These are phyloP conservation scores for Andrena trimmerana DNA, from an alignment of 2,888 invertebrate species.

Conservation along the genomic window DNA sequence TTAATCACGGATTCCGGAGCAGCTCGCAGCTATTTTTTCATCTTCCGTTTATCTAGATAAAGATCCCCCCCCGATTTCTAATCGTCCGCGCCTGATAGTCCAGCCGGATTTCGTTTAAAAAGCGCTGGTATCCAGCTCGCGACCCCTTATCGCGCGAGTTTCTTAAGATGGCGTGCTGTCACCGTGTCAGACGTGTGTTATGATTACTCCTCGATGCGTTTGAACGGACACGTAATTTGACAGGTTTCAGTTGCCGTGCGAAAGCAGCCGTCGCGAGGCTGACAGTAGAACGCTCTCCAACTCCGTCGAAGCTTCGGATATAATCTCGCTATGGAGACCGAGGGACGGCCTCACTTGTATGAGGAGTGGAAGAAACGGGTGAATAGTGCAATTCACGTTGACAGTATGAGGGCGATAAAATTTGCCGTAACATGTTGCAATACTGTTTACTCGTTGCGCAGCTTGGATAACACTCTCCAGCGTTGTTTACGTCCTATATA, in stretches of 20 bases:
- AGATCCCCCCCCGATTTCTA: no score
- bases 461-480: not conserved
- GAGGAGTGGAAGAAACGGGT: conserved; percentile 81
- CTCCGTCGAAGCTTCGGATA: conserved; percentile 1
- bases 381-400: conserved; percentile 21
- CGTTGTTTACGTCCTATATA: not conserved
- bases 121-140: conserved; percentile 13
- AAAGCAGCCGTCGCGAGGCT: not conserved
- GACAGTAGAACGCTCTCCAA: not conserved
- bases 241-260: conserved; percentile 49
- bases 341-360: conserved; percentile 73
- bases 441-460: not conserved
- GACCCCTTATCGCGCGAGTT: conserved; percentile 1
- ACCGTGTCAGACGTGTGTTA: conserved; percentile 35
- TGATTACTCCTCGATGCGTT: conserved; percentile 30
- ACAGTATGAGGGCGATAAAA: not conserved
- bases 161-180: conserved; percentile 47
- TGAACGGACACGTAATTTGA: conserved; percentile 53
- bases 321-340: conserved; percentile 72
- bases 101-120: conserved; percentile 1
- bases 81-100: no score
- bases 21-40: no score
- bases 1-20: no score
- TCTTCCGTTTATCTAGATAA: no score
- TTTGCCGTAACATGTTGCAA: not conserved